These are phyloP conservation scores for Chiloscyllium plagiosum DNA, from an alignment of 2,113 vertebrate genomes.

Conservation along the genomic window DNA sequence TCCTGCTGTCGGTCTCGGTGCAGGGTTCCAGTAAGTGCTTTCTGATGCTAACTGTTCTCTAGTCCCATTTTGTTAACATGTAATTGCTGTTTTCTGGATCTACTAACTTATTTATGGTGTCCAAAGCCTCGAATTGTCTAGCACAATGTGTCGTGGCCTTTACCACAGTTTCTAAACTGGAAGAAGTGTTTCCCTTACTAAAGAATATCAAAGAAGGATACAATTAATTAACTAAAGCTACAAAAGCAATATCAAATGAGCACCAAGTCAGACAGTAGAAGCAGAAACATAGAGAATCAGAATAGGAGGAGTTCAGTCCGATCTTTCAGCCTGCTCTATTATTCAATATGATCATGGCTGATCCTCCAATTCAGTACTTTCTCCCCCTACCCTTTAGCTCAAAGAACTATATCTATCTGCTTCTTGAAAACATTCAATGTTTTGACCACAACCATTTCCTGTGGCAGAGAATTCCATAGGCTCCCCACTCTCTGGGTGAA, in stretches of 20 bases:
- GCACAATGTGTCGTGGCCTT: not conserved
- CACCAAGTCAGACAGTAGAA: not conserved
- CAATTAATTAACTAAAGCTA: not conserved
- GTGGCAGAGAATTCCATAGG: too few species aligned
- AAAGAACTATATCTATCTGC: too few species aligned
- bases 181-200: not conserved
- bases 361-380: too few species aligned
- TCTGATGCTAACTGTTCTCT: not conserved
- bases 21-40: not conserved
- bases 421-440: too few species aligned
- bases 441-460: too few species aligned
- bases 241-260: not conserved
- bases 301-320: too few species aligned
- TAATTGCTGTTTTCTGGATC: not conserved
- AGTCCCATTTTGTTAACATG: not conserved
- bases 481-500: too few species aligned
- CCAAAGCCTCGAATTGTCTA: not conserved
- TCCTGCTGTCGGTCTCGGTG: not conserved
- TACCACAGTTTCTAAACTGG: not conserved
- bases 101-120: not conserved
- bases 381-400: too few species aligned
- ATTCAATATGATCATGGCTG: too few species aligned
- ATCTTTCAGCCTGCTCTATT: too few species aligned
- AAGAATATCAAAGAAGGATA: not conserved
- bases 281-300: too few species aligned